These are phyloP conservation scores for Cynoglossus semilaevis DNA, from an alignment of 2,113 vertebrate genomes.

Conservation along the genomic window DNA sequence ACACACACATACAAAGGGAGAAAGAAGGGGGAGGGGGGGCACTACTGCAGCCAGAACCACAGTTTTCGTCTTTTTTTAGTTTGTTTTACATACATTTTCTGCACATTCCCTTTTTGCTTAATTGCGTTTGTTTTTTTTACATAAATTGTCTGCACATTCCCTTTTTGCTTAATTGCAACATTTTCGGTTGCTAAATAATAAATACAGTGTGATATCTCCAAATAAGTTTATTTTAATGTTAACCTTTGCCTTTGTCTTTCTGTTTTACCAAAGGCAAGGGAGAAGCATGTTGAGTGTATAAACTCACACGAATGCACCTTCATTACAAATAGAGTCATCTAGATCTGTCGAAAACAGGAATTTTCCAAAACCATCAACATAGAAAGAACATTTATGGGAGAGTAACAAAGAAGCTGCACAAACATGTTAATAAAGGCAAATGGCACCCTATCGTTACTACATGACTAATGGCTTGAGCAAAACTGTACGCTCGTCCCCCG, in stretches of 20 bases:
- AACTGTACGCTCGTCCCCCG: conserved; percentile 60
- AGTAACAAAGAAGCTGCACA: conserved; percentile 54
- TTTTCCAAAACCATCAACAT: conserved; percentile 39
- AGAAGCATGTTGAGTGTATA: conserved; percentile 20
- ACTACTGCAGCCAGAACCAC: too few relatives aligned
- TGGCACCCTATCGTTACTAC: conserved; percentile 57
- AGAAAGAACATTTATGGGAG: conserved; percentile 27
- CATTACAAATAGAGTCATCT: conserved; percentile 24
- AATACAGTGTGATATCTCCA: conserved; percentile 9
- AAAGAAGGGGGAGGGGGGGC: conserved; percentile 2
- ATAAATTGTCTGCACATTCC: too few relatives aligned
- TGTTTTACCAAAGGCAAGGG: conserved; percentile 9
- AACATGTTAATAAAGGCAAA: conserved; percentile 48
- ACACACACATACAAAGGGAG: too few relatives aligned
- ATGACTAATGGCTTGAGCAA: conserved; percentile 65
- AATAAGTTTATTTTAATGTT: conserved; percentile 12
- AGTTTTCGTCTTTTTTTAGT: too few relatives aligned
- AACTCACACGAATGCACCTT: conserved; percentile 34
- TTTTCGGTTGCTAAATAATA: not conserved
- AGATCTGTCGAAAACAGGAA: conserved; percentile 36
- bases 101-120: too few relatives aligned
- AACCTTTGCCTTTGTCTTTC: conserved; percentile 13
- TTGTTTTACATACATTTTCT: too few relatives aligned
- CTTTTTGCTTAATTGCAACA: too few relatives aligned
- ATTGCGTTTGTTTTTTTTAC: too few relatives aligned